phyloP scores from a whole-genome alignment of 2,797 vertebrate genomes.

The Monodelphis domestica region DNA sequence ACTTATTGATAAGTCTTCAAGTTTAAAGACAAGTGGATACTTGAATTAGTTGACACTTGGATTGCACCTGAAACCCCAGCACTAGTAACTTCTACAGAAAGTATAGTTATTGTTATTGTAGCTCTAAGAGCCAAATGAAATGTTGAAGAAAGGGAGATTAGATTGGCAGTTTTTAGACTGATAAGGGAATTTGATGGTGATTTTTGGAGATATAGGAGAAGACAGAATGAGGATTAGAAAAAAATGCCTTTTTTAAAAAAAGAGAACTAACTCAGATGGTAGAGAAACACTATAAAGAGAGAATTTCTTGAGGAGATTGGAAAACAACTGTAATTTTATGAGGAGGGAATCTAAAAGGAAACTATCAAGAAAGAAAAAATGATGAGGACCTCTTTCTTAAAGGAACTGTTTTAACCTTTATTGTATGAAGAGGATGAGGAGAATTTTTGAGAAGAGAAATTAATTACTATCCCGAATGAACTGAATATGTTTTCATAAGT shows the following conservation, averaged over 20 bases:
- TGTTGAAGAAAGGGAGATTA: not conserved
- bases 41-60: not conserved
- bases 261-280: not conserved
- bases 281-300: not conserved
- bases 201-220: not conserved
- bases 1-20: not conserved
- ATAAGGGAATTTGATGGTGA: not conserved
- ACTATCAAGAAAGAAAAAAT: not conserved
- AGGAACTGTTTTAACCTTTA: not conserved
- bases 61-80: not conserved
- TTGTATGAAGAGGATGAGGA: not conserved
- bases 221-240: not conserved
- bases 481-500: not conserved
- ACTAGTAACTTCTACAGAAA: not conserved
- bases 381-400: not conserved
- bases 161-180: not conserved
- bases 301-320: not conserved
- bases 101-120: not conserved
- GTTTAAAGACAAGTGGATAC: not conserved
- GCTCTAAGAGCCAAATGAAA: not conserved
- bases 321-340: not conserved
- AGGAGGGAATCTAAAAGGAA: not conserved
- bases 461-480: not conserved
- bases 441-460: not conserved
- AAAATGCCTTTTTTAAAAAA: not conserved